Evolutionary conservation across 2,888 invertebrate genomes (phyloP), one percentile per base, ranked within the genome.

Genomic region (Xylota sylvarum): DNA sequence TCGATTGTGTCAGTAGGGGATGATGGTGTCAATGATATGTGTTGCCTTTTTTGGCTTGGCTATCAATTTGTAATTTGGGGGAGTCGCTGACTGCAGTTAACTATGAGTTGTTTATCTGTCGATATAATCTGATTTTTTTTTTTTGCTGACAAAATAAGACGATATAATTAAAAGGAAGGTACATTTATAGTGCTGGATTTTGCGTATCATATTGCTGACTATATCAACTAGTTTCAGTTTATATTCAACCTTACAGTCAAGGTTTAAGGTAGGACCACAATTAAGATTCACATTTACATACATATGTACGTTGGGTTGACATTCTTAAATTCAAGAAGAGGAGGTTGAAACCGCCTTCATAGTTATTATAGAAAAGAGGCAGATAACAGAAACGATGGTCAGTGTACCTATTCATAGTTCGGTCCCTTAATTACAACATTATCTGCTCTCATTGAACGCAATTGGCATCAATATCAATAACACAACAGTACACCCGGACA

Each of bases 391-490:
- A n/a, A n/a, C n/a, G n/a, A n/a, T n/a, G 23, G 23, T 23, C 23
- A 23, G 2, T 23, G 3, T 23, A 23, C 32, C 6, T 9, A 46
- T n/a, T 30, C 7, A 5, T 30, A 10, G 17, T 56, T 6, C 7
- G 17, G 35, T 5, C 32, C 32, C 6, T 27, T 56, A 14, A 56
- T 56, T 43, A 40, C 40, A 52, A 55, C 17, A 37, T 50, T 70
- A 69, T 70, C 60, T 12, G 14, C 37, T 40, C 27, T 37, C 23
- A 62, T 40, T 78, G 60, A 55, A 60, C 46, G 19, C 55, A 84
- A 78, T 74, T 74, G 58, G 64, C 30, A 48, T 74, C 69, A 69
- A 74, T 74, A 74, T 64, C 74, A 74, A 69, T 69, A 62, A 2
- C 4, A 65, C 19, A n/a, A 3, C 23, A 23, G 23, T 23, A 9